Conservation (phyloP, 92 coral and sea anemone genomes). For the Parazoanthus darwini region DNA sequence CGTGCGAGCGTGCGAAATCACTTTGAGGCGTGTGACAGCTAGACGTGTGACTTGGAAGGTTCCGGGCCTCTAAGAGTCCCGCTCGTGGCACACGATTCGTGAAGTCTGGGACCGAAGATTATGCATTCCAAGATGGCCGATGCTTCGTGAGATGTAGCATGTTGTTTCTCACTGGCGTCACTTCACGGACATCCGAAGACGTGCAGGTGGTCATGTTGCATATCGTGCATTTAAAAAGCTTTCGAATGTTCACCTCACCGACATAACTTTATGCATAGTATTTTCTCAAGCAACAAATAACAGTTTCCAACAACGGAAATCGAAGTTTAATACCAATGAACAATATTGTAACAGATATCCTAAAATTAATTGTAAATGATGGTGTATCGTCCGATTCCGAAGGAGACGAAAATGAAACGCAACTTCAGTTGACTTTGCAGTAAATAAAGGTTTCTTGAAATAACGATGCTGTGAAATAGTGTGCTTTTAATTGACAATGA, state of each 20-base stretch:
- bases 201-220: conserved; percentile 3
- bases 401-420: neutral
- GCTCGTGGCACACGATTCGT: neutral
- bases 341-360: conserved; percentile 1
- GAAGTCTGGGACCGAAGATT: neutral
- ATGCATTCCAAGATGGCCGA: conserved; percentile 6
- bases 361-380: conserved; percentile 14
- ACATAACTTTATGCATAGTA: neutral
- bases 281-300: conserved; percentile 16
- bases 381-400: neutral
- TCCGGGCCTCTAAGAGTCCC: too few relatives aligned
- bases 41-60: too few relatives aligned
- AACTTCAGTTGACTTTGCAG: neutral
- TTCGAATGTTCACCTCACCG: conserved; percentile 1
- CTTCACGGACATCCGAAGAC: conserved; percentile 2
- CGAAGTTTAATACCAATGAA: conserved; percentile 6
- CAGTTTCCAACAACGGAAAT: conserved; percentile 3
- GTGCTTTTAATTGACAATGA: too few relatives aligned
- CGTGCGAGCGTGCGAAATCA: too few relatives aligned
- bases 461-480: too few relatives aligned
- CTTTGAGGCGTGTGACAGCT: too few relatives aligned
- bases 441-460: neutral
- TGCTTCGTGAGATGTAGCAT: neutral
- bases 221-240: neutral
- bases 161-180: neutral